A percentile compares a stretch with the other conserved stretches of the same genome.
Evolutionary conservation across 2,888 invertebrate species (phyloP).

Genomic region (Tridacna crocea): DNA sequence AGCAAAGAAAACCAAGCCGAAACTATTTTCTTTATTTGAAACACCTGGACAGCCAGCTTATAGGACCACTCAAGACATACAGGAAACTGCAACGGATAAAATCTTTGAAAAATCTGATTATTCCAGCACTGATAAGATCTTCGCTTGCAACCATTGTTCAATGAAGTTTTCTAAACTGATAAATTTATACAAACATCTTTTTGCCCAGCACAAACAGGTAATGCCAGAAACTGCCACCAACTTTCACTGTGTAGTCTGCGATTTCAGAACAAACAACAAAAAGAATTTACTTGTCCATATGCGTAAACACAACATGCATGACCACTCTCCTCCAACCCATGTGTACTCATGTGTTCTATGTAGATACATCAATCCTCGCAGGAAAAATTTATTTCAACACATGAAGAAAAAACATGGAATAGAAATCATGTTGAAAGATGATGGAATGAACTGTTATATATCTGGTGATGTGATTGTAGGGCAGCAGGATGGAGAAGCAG

Average conservation of each 20-base stretch:
- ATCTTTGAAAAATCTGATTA: slow-evolving; percentile 73
- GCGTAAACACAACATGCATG: slow-evolving; percentile 80
- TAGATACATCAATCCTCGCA: slow-evolving; percentile 78
- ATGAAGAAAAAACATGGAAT: slow-evolving; percentile 82
- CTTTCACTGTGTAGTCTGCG: slow-evolving; percentile 81
- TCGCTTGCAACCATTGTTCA: slow-evolving; percentile 82
- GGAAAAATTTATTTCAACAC: slow-evolving; percentile 80
- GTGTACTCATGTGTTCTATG: slow-evolving; percentile 82
- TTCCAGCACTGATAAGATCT: slow-evolving; percentile 79
- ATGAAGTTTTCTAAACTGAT: slow-evolving; percentile 83
- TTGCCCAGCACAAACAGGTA: slow-evolving; percentile 78
- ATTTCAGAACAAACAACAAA: slow-evolving; percentile 78
- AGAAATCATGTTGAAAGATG: slow-evolving; percentile 77
- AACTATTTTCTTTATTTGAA: slow-evolving; percentile 38
- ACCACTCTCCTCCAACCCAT: slow-evolving; percentile 79
- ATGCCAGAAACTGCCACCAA: slow-evolving; percentile 71
- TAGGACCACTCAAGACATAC: not conserved
- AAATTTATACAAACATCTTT: slow-evolving; percentile 82
- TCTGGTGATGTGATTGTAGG: slow-evolving; percentile 58
- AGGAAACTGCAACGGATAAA: slow-evolving; percentile 30
- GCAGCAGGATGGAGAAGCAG: slow-evolving; percentile 51
- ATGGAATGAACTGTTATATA: slow-evolving; percentile 76
- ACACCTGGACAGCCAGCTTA: not conserved
- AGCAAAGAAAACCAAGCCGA: slow-evolving; percentile 31
- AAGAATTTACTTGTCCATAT: slow-evolving; percentile 82